phyloP scores from a whole-genome alignment of 2,888 invertebrate genomes.

The Hoplodrina blanda region DNA sequence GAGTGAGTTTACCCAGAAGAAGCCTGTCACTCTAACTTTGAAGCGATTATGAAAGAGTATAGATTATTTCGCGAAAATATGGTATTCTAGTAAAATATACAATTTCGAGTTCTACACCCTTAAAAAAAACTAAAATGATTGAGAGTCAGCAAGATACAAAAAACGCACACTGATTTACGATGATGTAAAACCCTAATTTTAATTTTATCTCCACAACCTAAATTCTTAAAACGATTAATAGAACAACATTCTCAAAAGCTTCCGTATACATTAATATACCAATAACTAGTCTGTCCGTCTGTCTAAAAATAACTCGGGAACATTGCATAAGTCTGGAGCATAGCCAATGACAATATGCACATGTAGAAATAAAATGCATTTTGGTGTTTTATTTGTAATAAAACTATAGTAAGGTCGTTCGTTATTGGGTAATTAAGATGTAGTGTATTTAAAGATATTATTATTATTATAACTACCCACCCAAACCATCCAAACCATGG shows the following conservation, averaged over 20 bases:
- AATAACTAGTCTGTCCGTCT: conserved; percentile 61
- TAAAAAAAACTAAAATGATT: too few species aligned
- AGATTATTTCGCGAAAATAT: too few species aligned
- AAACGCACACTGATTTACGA: background rate
- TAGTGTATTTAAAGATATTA: too few species aligned
- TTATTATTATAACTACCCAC: too few species aligned
- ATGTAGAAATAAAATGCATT: conserved; percentile 40
- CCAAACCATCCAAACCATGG: too few species aligned
- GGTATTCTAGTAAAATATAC: too few species aligned
- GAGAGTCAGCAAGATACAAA: background rate
- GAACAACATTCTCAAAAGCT: conserved; percentile 49
- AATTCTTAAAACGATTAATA: conserved; percentile 57
- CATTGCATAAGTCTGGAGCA: conserved; percentile 62
- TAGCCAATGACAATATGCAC: conserved; percentile 58
- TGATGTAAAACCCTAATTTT: conserved; percentile 9
- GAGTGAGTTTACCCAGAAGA: too few species aligned
- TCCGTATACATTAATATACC: conserved; percentile 64
- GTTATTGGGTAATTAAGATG: conserved; percentile 16
- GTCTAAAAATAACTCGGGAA: conserved; percentile 59
- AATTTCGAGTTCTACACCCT: too few species aligned
- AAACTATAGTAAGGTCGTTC: conserved; percentile 21
- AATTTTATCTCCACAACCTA: conserved; percentile 52
- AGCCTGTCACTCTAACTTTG: too few species aligned
- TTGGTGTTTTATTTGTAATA: conserved; percentile 34
- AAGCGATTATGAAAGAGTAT: too few species aligned